Evolutionary conservation across 1,140 invertebrate species (phyloP), one percentile per base, ranked within the genome.

Genomic region (Drosophila tristis): DNA sequence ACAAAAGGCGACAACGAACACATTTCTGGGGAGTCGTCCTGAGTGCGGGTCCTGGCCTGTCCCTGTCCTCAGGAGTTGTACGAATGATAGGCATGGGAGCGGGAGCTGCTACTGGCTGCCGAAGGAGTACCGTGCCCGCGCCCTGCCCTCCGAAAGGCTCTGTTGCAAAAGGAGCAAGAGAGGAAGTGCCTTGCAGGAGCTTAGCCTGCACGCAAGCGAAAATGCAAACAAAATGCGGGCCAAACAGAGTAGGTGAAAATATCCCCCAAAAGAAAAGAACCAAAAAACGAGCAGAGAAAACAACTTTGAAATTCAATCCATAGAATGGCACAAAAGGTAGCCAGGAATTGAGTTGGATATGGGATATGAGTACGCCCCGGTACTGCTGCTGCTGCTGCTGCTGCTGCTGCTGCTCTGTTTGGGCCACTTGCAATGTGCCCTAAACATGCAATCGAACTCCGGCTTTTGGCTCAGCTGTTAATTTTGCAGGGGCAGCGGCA

Each of bases 401-500:
- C 26, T 29, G 5, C 26, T 29, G 53, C 4, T 25, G 23, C 23
- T 25, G 13, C 16, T 39, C 59, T 44, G 65, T 39, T 23, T 44
- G 20, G 50, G 15, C 45, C 13, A 16, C 45, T 43, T 66, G 43
- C 48, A 84, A 68, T 77, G 60, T 72, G 58, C 50, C 61, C 58
- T 49, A 66, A 72, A 71, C 78, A 80, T 79, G 78, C 78, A 72
- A 84, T 73, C 72, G 76, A 79, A 84, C 71, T 79, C 66, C 43
- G 53, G 63, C 56, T 53, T 65, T 26, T 42, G 35, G 55, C 71
- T 68, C 72, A 73, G 63, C 73, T 85, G 72, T 85, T 73, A 59
- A 82, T 74, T 80, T 80, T 58, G 76, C 76, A 85, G 55, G 70
- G 63, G 57, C 16, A 16, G 16, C 0, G 45, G 31, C 39, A 25